Evolutionary conservation across 2,888 invertebrate genomes (phyloP).

Genomic region (Watsonalla binaria): DNA sequence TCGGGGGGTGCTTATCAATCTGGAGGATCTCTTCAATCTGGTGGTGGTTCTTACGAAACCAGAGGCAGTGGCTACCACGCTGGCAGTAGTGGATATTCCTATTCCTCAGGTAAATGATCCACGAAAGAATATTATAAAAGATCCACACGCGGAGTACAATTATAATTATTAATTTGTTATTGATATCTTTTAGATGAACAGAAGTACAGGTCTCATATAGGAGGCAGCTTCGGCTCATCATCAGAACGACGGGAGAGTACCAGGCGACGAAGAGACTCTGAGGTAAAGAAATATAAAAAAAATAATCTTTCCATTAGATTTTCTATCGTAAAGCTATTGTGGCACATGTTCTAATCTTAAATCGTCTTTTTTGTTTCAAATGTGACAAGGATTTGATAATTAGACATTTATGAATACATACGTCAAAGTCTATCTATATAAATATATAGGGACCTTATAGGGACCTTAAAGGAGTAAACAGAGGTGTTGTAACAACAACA

Average conservation of each 20-base stretch:
- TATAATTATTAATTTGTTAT: neutral
- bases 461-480: no score
- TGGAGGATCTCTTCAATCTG: constrained; percentile 25
- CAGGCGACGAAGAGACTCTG: constrained; percentile 48
- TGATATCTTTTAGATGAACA: constrained; percentile 36
- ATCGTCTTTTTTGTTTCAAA: no score
- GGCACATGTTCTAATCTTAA: no score
- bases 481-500: no score
- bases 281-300: constrained; percentile 25
- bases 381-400: no score
- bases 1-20: constrained; percentile 17
- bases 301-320: no score
- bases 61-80: constrained; percentile 18
- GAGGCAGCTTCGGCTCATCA: constrained; percentile 38
- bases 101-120: constrained; percentile 50
- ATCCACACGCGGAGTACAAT: neutral
- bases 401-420: no score
- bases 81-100: constrained; percentile 47
- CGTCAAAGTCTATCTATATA: no score
- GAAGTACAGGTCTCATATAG: constrained; percentile 37
- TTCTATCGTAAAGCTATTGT: no score
- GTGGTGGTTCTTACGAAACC: constrained; percentile 15
- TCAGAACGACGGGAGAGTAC: constrained; percentile 44
- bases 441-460: no score
- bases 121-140: no score